Conservation (phyloP, 2,888 invertebrate species). For the Cephus pulcher region DNA sequence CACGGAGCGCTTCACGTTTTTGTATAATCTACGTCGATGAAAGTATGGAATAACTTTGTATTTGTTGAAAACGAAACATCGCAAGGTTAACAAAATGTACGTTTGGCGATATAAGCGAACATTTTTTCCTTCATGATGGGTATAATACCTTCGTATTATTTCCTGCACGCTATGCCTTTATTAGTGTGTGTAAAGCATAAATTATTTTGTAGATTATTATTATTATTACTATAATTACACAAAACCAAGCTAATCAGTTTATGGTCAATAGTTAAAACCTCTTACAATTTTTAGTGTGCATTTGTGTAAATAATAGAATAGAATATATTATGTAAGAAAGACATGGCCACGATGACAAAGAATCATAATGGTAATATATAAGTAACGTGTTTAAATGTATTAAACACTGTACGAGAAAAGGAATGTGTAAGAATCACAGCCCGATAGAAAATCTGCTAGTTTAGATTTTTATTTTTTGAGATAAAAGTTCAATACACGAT, state of each 20-base stretch:
- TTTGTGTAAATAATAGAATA: conserved; percentile 55
- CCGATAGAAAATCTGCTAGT: conserved; percentile 16
- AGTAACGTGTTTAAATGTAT: conserved; percentile 5
- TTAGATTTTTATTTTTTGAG: conserved; percentile 23
- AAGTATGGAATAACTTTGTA: neutral
- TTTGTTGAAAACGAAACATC: neutral
- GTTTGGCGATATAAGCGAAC: neutral
- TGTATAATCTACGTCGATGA: neutral
- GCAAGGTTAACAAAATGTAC: neutral
- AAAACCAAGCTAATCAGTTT: conserved; percentile 17
- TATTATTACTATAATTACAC: conserved; percentile 10
- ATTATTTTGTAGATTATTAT: conserved; percentile 42
- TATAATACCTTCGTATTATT: neutral
- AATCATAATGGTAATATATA: conserved; percentile 8
- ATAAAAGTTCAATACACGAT: conserved; percentile 14
- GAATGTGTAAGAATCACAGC: conserved; percentile 1
- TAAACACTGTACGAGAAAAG: neutral
- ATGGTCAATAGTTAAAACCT: conserved; percentile 11
- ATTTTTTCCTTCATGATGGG: neutral
- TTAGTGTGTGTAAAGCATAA: conserved; percentile 26
- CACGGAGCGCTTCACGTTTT: neutral
- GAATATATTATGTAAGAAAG: conserved; percentile 22
- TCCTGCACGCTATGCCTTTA: conserved; percentile 18
- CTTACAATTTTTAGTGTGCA: conserved; percentile 50
- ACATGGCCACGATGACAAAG: neutral